phyloP scores from a whole-genome alignment of 2,888 invertebrate species.

The Steinernema scapterisci region DNA sequence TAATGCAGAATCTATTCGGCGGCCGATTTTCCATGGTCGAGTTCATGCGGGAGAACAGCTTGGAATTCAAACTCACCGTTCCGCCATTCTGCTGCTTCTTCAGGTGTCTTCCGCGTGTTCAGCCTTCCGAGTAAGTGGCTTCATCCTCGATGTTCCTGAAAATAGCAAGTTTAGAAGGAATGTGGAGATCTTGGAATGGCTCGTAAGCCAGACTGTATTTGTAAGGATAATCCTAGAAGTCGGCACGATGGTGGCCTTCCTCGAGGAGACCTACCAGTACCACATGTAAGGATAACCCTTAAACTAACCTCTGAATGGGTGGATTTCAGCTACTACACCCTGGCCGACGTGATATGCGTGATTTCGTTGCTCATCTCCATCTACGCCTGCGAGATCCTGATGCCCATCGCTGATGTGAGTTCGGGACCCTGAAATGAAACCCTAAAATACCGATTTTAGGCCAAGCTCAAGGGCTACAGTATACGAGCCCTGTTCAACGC shows the following conservation, averaged over 20 bases:
- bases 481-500: conserved; percentile 6
- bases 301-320: not conserved
- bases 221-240: conserved; percentile 31
- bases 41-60: conserved; percentile 25
- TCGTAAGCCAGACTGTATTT: conserved; percentile 36
- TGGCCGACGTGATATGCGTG: conserved; percentile 21
- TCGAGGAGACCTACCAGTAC: conserved; percentile 20
- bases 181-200: conserved; percentile 34
- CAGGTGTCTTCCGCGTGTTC: not conserved
- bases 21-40: conserved; percentile 27
- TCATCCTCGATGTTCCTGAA: too few species aligned
- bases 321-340: conserved; percentile 21
- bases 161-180: not conserved
- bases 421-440: not conserved
- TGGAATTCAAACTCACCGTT: conserved; percentile 24
- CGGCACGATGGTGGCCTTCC: conserved; percentile 30
- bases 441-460: not conserved
- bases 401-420: conserved; percentile 28
- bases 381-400: conserved; percentile 15
- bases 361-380: conserved; percentile 11
- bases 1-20: conserved; percentile 35
- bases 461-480: conserved; percentile 4
- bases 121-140: conserved; percentile 33
- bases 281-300: conserved; percentile 1
- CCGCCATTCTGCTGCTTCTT: conserved; percentile 32